These are phyloP conservation scores for Coreius guichenoti DNA, from an alignment of 2,797 vertebrate species.

Conservation along the genomic window DNA sequence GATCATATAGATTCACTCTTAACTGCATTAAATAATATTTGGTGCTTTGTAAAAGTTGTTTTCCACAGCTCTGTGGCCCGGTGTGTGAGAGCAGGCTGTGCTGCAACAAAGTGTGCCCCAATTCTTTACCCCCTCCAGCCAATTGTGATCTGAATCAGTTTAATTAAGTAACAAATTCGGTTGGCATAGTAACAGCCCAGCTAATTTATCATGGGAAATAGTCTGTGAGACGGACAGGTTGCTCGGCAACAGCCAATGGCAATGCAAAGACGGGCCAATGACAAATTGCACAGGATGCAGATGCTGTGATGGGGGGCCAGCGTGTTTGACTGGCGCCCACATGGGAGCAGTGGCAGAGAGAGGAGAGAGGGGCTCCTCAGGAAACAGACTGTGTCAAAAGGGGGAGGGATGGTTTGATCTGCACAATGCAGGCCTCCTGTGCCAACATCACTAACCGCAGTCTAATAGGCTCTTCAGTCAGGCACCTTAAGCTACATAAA, in stretches of 20 bases:
- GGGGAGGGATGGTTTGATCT: constrained; percentile 41
- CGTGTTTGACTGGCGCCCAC: constrained; percentile 74
- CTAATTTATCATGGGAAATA: constrained; percentile 95
- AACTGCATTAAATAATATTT: constrained; percentile 4
- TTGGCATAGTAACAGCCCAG: constrained; percentile 93
- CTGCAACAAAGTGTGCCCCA: constrained; percentile 67
- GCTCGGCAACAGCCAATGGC: constrained; percentile 92
- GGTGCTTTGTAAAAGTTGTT: neutral
- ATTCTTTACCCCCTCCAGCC: constrained; percentile 79
- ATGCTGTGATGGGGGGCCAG: constrained; percentile 79
- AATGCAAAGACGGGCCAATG: constrained; percentile 78
- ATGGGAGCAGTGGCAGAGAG: constrained; percentile 45
- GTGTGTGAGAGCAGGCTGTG: constrained; percentile 18
- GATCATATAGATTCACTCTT: neutral
- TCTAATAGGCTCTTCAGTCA: constrained; percentile 58
- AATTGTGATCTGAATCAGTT: constrained; percentile 91
- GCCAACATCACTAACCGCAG: constrained; percentile 61
- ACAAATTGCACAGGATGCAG: constrained; percentile 86
- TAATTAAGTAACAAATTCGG: constrained; percentile 97
- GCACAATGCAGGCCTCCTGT: constrained; percentile 61
- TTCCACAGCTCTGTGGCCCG: neutral
- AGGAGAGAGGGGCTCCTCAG: constrained; percentile 55
- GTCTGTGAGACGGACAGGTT: constrained; percentile 87
- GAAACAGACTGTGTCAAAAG: constrained; percentile 62
- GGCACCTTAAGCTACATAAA: constrained; percentile 54